phyloP scores from a whole-genome alignment of 2,888 invertebrate genomes.

The Morpho deidamia region DNA sequence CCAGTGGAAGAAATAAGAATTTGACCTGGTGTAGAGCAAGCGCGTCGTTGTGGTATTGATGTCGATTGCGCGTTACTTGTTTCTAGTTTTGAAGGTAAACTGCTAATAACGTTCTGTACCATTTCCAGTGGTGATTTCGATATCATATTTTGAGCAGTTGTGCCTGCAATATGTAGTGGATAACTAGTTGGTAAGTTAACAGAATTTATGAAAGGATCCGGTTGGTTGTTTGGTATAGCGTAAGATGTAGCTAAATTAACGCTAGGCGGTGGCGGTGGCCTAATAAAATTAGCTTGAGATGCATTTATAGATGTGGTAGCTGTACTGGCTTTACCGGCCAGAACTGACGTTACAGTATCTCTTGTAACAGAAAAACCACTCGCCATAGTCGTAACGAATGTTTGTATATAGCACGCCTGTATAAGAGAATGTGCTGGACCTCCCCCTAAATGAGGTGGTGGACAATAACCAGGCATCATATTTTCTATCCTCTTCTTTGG shows the following conservation, averaged over 20 bases:
- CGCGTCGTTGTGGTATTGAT: constrained; percentile 43
- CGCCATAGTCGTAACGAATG: constrained; percentile 75
- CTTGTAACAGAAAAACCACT: constrained; percentile 87
- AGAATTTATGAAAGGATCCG: constrained; percentile 67
- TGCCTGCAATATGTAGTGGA: constrained; percentile 66
- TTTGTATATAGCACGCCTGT: constrained; percentile 65
- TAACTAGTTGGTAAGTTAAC: constrained; percentile 69
- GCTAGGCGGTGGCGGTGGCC: constrained; percentile 64
- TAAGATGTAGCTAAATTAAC: constrained; percentile 62
- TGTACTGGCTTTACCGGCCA: constrained; percentile 86
- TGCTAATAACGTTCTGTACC: constrained; percentile 87
- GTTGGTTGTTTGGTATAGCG: constrained; percentile 68
- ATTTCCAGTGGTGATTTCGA: constrained; percentile 84
- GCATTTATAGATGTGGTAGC: constrained; percentile 87
- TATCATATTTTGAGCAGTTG: constrained; percentile 72
- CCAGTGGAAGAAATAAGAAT: constrained; percentile 87
- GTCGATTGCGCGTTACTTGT: constrained; percentile 62
- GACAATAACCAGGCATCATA: constrained; percentile 68
- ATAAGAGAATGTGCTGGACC: constrained; percentile 64
- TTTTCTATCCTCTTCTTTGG: constrained; percentile 52
- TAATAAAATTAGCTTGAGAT: constrained; percentile 65
- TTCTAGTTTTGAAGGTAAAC: constrained; percentile 74
- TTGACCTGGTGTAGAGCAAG: constrained; percentile 77
- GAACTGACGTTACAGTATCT: constrained; percentile 89
- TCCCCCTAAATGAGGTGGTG: constrained; percentile 67